phyloP scores from a whole-genome alignment of 2,113 vertebrate species.

The Vulpes vulpes region DNA sequence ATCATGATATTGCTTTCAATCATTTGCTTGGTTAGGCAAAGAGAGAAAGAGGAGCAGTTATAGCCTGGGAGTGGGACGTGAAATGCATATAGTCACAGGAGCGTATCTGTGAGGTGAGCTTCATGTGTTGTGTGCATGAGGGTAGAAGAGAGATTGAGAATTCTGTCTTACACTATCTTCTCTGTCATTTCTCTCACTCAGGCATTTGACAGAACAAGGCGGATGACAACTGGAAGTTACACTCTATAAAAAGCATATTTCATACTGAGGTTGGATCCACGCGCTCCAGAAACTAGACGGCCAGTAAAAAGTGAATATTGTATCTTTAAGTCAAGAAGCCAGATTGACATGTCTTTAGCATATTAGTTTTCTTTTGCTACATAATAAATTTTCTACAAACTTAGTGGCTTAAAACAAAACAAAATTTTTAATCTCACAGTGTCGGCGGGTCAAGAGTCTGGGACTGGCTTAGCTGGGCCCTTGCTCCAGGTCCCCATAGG shows the following conservation, averaged over 20 bases:
- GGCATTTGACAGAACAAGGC: background rate
- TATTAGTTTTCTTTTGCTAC: constrained; percentile 4
- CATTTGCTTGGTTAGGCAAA: background rate
- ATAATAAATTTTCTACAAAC: background rate
- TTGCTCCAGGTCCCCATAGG: background rate
- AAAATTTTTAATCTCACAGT: background rate
- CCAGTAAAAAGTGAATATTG: background rate
- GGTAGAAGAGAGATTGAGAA: background rate
- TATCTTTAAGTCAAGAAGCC: background rate
- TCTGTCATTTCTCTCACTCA: background rate
- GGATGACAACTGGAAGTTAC: background rate
- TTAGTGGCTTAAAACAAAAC: background rate
- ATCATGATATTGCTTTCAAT: background rate
- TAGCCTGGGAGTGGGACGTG: background rate
- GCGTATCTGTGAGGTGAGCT: background rate
- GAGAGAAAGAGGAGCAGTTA: background rate
- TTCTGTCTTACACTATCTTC: background rate
- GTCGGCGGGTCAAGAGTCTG: background rate
- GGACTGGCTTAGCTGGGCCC: background rate
- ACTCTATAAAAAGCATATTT: background rate
- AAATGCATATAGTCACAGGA: background rate
- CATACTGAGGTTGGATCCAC: background rate
- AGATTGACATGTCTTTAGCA: background rate
- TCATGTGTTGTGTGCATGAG: background rate
- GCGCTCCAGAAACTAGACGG: background rate